Conservation (phyloP, 2,888 invertebrate species). For the Clanis bilineata region DNA sequence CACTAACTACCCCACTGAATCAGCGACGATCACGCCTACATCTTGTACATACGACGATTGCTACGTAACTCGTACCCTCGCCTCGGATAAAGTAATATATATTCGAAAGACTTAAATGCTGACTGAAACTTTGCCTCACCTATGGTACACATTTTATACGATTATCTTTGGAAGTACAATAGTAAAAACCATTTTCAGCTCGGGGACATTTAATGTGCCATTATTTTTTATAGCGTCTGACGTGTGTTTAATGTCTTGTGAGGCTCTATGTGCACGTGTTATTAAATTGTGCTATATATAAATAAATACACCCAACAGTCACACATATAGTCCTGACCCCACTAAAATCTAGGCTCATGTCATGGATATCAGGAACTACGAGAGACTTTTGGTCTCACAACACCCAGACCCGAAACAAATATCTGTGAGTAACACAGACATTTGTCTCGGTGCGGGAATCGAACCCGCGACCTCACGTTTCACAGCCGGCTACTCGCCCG, state of each 20-base stretch:
- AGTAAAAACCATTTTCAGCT: constrained; percentile 13
- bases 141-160: constrained; percentile 37
- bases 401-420: no score
- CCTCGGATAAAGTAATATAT: constrained; percentile 71
- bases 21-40: constrained; percentile 81
- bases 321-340: no score
- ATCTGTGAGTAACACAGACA: no score
- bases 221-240: not conserved
- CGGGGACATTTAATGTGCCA: not conserved
- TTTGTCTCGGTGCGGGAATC: no score
- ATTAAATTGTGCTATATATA: no score
- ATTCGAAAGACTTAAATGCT: constrained; percentile 63
- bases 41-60: constrained; percentile 79
- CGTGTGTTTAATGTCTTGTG: not conserved
- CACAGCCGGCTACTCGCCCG: no score
- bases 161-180: constrained; percentile 25
- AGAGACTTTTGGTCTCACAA: no score
- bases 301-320: no score
- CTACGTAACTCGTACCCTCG: constrained; percentile 68
- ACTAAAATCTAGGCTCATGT: no score
- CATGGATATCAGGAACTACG: no score
- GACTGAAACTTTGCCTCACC: constrained; percentile 53
- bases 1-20: constrained; percentile 80
- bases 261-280: not conserved
- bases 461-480: no score